Base-by-base conservation (phyloP, 2,797 vertebrate genomes). In the Prionace glauca region DNA sequence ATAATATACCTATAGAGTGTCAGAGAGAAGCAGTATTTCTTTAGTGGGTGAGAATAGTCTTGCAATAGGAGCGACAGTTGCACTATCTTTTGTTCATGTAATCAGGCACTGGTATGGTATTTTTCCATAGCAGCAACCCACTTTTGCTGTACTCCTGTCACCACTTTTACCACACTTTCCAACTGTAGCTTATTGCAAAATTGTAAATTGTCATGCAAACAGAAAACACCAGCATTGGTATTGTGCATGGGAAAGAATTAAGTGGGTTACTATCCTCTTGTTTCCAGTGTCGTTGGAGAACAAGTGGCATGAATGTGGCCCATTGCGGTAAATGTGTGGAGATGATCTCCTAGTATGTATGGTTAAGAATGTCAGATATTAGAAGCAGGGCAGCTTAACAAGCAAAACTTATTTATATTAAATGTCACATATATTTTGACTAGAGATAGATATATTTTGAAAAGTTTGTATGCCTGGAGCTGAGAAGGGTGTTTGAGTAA, bases 391-490 rank as follows among this genome's bases (percentile, higher is more conserved):
- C 26, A 77, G 26, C 29, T 32, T 74, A 95, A 95, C 50, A 56
- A 95, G 93, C 24, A 77, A 95, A n/a, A n/a, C 26, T 56, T 72
- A 71, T 74, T 77, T 74, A 50, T 95, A 95, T 95, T 56, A n/a
- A 77, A 74, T 95, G 67, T 32, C 45, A 95, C 45, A 77, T 4
- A 56, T 74, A 95, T 77, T 95, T 95, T 95, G 26, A 77, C 45
- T 74, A 45, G 45, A 74, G 36, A 74, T 74, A 74, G 20, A 74
- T 94, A 77, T 95, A 77, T 95, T 95, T 95, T 50, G 71, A 95
- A 77, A 95, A 32, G 71, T 95, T 95, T 95, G 26, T 95, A 77
- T n/a, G 69, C 69, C 71, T n/a, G 93, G 71, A 94, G 14, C 93
- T 26, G 32, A 67, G n/a, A 18, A 18, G 56, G 18, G 90, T 67